Percentiles rank a stretch among this genome's conserved stretches.
phyloP scores from a whole-genome alignment of 2,113 vertebrate species.

The Heptranchias perlo region DNA sequence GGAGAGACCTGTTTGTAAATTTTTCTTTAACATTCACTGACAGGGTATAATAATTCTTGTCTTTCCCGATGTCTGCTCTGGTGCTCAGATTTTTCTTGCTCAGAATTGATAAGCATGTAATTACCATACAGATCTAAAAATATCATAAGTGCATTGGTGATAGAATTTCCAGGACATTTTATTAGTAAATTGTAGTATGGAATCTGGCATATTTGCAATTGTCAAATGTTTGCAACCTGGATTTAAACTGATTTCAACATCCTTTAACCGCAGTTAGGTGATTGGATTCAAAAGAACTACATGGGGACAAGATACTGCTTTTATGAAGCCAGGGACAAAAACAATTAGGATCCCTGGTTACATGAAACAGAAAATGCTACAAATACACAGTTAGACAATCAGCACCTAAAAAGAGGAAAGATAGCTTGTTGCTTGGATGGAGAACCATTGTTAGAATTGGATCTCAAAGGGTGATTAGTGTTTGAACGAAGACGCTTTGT shows the following conservation, averaged over 20 bases:
- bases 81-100: background rate
- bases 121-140: conserved; percentile 12
- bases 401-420: background rate
- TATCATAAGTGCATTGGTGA: background rate
- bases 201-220: conserved; percentile 12
- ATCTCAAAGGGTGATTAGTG: background rate
- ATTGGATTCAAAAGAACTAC: background rate
- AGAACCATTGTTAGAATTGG: background rate
- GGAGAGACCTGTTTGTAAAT: background rate
- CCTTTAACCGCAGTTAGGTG: background rate
- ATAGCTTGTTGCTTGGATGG: background rate
- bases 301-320: background rate
- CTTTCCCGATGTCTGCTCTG: background rate
- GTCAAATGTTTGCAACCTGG: conserved; percentile 12
- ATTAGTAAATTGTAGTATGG: conserved; percentile 25
- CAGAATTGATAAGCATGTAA: conserved; percentile 21
- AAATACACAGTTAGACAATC: background rate
- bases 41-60: background rate
- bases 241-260: background rate
- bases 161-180: conserved; percentile 30
- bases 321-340: background rate
- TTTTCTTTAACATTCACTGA: background rate
- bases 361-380: background rate
- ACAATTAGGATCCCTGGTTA: background rate
- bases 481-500: background rate